Evolutionary conservation across 1,140 invertebrate genomes (phyloP).

Genomic region (Neocloeon triangulifer): DNA sequence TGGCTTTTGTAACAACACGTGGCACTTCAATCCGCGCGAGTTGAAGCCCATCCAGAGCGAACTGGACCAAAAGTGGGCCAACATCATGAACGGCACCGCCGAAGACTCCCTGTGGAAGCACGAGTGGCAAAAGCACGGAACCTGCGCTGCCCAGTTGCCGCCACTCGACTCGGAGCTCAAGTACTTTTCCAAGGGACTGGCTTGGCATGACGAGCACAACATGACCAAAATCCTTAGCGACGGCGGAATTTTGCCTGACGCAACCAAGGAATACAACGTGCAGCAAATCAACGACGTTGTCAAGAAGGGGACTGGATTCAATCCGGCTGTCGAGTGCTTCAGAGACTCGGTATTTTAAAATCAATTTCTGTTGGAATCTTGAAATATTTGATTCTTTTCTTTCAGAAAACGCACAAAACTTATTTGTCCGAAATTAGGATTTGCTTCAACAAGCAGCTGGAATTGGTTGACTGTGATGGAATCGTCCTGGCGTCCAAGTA

Average conservation of each 20-base stretch:
- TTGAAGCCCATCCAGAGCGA: conserved; percentile 31
- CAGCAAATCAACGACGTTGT: conserved; percentile 31
- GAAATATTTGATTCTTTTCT: conserved; percentile 7
- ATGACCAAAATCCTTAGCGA: conserved; percentile 33
- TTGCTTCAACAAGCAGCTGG: conserved; percentile 36
- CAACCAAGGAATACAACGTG: conserved; percentile 26
- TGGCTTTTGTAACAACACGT: conserved; percentile 37
- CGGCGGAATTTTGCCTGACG: conserved; percentile 29
- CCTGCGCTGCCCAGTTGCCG: conserved; percentile 40
- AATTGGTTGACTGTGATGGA: conserved; percentile 31
- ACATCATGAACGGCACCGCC: conserved; percentile 36
- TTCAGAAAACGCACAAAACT: conserved; percentile 22
- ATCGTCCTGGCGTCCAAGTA: no score
- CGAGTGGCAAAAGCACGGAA: conserved; percentile 70
- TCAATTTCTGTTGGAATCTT: not conserved
- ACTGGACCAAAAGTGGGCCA: conserved; percentile 44
- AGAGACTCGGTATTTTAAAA: conserved; percentile 17
- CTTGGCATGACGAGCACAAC: conserved; percentile 33
- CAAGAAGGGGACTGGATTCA: conserved; percentile 23
- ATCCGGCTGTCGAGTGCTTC: conserved; percentile 35
- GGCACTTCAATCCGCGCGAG: conserved; percentile 30
- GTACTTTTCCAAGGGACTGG: conserved; percentile 44
- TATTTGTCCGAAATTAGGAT: conserved; percentile 39
- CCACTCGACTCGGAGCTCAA: conserved; percentile 37
- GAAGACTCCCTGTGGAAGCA: conserved; percentile 47